Base-by-base conservation (phyloP, 2,888 invertebrate species). In the Cryptocheilus praepositus region DNA sequence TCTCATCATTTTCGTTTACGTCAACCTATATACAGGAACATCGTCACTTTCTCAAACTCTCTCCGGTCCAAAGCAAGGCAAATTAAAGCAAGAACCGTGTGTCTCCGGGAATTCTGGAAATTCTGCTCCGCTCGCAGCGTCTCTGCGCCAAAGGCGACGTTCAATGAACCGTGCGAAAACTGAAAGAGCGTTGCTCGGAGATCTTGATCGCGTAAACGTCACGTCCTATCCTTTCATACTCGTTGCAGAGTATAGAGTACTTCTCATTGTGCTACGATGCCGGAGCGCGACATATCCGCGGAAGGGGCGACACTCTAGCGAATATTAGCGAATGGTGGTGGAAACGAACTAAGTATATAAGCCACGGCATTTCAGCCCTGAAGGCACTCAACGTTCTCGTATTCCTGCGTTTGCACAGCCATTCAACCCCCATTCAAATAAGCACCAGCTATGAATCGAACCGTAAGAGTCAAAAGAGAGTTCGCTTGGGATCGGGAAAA, bases 301-400 rank as follows among this genome's bases (percentile, higher is more conserved):
- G 80, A 83, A 79, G 81, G 77, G 79, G 79, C 71, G 75, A 67
- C 67, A 81, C 76, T 81, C 59, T 65, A 77, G 77, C 64, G 76
- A 71, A 73, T 74, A 74, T 61, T 70, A 80, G 84, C 83, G 86
- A 86, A 85, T 85, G 87, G 88, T 86, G 84, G 85, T 84, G 82
- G 85, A 82, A 83, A 81, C 79, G 77, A 82, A 74, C 77, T 78
- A 79, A 80, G 80, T 87, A 88, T 88, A 88, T 86, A 88, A 88
- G 85, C 83, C 71, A 70, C 70, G 49, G 61, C 65, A 69, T 73
- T 70, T 49, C 61, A 73, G 74, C 68, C 69, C 75, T 70, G 68
- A 70, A 70, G 79, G 82, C 84, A 85, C 77, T 84, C 83, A 81
- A 82, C 80, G 79, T 69, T 81, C 36, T 36, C 75, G 78, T 67